Conservation (phyloP, 2,113 vertebrate genomes). For the Felis catus region F.catus_Fca126_mat1.0 CM031412.1:184111501-184112000, state of each 20-base stretch:
- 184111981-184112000: background rate
- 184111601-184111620: constrained; percentile 63
- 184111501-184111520: constrained; percentile 72
- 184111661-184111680: background rate
- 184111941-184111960: background rate
- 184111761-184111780: background rate
- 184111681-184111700: constrained; percentile 47
- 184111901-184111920: background rate
- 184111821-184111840: background rate
- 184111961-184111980: background rate
- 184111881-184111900: background rate
- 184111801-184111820: background rate
- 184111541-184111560: constrained; percentile 65
- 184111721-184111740: background rate
- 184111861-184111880: background rate
- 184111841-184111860: background rate
- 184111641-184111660: constrained; percentile 46
- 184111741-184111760: background rate
- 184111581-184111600: constrained; percentile 69
- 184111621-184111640: background rate
- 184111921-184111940: background rate
- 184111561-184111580: constrained; percentile 70
- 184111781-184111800: background rate
- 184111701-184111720: background rate
- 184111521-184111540: constrained; percentile 66